Evolutionary conservation across 2,113 vertebrate species (phyloP).

Genomic region (Hemicordylus capensis): DNA sequence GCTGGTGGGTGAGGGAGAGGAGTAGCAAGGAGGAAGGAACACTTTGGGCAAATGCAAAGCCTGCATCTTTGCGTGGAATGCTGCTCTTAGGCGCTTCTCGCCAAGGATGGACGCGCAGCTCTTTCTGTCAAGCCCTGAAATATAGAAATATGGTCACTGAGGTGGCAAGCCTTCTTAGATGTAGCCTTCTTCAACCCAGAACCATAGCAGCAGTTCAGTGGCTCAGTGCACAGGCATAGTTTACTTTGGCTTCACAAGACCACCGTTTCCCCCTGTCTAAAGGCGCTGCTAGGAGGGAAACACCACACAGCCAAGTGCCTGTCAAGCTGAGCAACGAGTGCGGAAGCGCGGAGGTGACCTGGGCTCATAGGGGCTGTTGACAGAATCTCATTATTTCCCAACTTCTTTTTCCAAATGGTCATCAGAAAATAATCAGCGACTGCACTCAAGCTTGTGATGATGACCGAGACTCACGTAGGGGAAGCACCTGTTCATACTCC

Average conservation of each 20-base stretch:
- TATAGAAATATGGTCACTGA: background rate
- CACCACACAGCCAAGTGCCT: slow-evolving; percentile 64
- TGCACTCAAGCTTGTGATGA: background rate
- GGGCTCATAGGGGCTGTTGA: slow-evolving; percentile 58
- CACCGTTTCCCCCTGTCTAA: slow-evolving; percentile 44
- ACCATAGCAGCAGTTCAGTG: background rate
- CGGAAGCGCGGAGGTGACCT: slow-evolving; percentile 56
- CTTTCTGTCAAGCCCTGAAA: background rate
- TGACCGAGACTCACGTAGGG: slow-evolving; percentile 11
- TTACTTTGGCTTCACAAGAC: slow-evolving; percentile 22
- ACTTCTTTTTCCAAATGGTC: slow-evolving; percentile 49
- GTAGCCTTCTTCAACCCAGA: background rate
- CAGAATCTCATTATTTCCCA: slow-evolving; percentile 67
- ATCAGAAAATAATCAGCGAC: slow-evolving; percentile 64
- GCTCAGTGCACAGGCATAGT: slow-evolving; percentile 36
- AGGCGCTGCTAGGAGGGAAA: slow-evolving; percentile 64
- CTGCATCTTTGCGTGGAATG: background rate
- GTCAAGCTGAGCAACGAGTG: slow-evolving; percentile 57
- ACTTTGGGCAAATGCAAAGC: background rate
- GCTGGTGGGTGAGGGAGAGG: no score
- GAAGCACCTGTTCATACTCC: slow-evolving; percentile 52
- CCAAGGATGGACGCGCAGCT: no score
- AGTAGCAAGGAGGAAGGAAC: background rate
- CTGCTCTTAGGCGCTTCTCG: background rate
- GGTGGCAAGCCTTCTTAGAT: slow-evolving; percentile 1